Percentiles rank a stretch among this genome's conserved stretches.
Conservation (phyloP, 2,113 vertebrate species). For the Melierax canorus region DNA sequence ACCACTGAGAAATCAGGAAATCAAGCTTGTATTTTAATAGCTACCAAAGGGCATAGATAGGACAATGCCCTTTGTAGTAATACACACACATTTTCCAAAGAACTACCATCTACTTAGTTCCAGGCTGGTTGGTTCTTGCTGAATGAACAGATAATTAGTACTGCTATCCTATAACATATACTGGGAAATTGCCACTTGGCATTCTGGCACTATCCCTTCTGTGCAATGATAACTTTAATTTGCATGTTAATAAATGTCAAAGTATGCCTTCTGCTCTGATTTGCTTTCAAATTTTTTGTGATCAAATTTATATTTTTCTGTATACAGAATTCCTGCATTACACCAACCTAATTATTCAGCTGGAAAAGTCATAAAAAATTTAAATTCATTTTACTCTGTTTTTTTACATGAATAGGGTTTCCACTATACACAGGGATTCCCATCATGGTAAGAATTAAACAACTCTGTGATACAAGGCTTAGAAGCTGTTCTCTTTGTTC, state of each 20-base stretch:
- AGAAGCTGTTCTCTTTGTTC: not conserved
- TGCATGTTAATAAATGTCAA: constrained; percentile 41
- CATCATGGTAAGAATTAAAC: not conserved
- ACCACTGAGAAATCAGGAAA: not conserved
- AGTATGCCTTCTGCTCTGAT: not conserved
- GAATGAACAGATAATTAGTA: not conserved
- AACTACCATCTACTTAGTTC: not conserved
- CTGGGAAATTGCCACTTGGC: constrained; percentile 4
- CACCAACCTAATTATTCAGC: not conserved
- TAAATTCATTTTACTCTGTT: not conserved
- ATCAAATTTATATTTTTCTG: not conserved
- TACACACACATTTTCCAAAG: not conserved
- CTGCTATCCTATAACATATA: not conserved
- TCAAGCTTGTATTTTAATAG: not conserved
- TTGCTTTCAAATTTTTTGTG: not conserved
- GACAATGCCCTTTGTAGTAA: not conserved
- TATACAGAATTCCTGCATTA: not conserved
- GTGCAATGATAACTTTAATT: not conserved
- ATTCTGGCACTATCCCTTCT: not conserved
- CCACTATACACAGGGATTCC: not conserved
- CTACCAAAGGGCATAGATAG: not conserved
- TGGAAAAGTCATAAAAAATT: not conserved
- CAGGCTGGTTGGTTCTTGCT: not conserved
- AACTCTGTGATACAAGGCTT: not conserved
- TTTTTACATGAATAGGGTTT: not conserved